Conservation (phyloP, 2,888 invertebrate species). For the Leptinotarsa peninsularis region DNA sequence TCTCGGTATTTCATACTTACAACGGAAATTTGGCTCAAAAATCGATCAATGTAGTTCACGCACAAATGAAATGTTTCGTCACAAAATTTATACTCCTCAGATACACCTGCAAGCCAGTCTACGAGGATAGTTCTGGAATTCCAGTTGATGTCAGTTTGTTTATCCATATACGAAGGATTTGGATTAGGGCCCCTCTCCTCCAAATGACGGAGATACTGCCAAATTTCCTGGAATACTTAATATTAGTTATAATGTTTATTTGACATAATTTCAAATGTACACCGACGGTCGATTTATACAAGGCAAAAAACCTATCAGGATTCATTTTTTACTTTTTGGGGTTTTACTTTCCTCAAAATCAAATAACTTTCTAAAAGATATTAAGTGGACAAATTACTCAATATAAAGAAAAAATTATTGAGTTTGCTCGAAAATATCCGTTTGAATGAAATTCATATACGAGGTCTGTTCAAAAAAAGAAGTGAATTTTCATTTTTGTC, state of each 20-base stretch:
- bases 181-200: conserved; percentile 49
- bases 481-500: too few species aligned
- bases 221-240: conserved; percentile 53
- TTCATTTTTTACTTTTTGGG: too few species aligned
- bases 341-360: too few species aligned
- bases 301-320: too few species aligned
- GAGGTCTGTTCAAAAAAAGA: too few species aligned
- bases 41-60: conserved; percentile 62
- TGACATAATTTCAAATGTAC: too few species aligned
- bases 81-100: conserved; percentile 60
- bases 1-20: conserved; percentile 51
- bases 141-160: conserved; percentile 58
- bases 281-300: too few species aligned
- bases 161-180: conserved; percentile 59
- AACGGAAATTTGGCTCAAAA: conserved; percentile 61
- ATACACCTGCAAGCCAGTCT: conserved; percentile 62
- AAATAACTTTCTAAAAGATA: too few species aligned
- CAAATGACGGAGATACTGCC: conserved; percentile 55
- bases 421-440: too few species aligned
- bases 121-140: conserved; percentile 60
- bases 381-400: too few species aligned
- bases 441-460: too few species aligned
- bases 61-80: conserved; percentile 61
- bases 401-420: too few species aligned
- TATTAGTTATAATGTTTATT: conserved; percentile 1